Conservation (phyloP, 2,797 vertebrate species). For the Arrhamphus sclerolepis region DNA sequence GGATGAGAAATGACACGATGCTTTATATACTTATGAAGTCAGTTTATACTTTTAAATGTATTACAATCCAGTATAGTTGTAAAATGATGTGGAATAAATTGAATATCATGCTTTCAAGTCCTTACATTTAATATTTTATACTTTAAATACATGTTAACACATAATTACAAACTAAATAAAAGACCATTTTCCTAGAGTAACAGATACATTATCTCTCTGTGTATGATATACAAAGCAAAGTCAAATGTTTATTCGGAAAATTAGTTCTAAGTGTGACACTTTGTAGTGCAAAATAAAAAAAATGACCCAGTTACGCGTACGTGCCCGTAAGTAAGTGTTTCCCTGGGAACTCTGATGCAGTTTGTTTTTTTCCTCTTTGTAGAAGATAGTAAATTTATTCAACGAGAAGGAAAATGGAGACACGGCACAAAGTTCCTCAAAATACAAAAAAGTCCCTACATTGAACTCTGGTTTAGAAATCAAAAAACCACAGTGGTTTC, state of each 20-base stretch:
- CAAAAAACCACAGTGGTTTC: neutral
- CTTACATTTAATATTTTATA: neutral
- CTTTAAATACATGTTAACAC: neutral
- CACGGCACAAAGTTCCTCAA: neutral
- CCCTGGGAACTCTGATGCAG: too few species aligned
- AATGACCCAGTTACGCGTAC: too few species aligned
- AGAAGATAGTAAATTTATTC: too few species aligned
- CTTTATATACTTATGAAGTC: neutral
- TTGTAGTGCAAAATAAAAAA: too few species aligned
- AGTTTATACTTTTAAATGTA: neutral
- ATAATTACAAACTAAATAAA: too few species aligned
- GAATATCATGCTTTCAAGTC: neutral
- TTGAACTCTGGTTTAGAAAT: conserved; percentile 8
- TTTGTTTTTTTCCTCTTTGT: too few species aligned
- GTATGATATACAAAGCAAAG: too few species aligned
- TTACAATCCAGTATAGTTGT: neutral
- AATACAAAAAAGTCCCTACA: neutral
- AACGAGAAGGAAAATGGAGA: neutral
- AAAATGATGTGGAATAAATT: neutral
- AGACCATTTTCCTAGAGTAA: too few species aligned
- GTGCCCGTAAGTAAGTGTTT: too few species aligned
- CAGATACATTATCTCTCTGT: neutral
- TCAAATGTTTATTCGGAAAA: too few species aligned
- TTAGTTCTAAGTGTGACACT: too few species aligned
- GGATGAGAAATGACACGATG: neutral